phyloP scores from a whole-genome alignment of 2,113 vertebrate species.

The Dicrurus megarhynchus region DNA sequence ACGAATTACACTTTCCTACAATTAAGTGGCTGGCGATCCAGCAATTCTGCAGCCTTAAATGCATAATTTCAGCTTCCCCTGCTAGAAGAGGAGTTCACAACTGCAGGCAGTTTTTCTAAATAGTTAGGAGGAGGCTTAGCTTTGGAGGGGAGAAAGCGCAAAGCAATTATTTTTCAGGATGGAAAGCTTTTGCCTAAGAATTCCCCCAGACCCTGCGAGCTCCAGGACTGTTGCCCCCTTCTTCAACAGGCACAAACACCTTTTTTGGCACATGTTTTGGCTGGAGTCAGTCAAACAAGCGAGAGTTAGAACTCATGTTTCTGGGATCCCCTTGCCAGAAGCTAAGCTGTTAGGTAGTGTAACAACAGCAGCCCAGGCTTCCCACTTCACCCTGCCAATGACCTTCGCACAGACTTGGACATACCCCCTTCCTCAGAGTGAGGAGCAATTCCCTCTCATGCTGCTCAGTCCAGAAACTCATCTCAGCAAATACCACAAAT shows the following conservation, averaged over 20 bases:
- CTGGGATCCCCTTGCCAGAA: slow-evolving; percentile 38
- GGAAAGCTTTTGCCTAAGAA: slow-evolving; percentile 23
- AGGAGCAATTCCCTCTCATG: slow-evolving; percentile 45
- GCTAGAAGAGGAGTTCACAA: not conserved
- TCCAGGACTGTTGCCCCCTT: not conserved
- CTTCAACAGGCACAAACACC: not conserved
- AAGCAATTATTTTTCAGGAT: not conserved
- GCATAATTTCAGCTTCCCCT: not conserved
- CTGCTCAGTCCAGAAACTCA: slow-evolving; percentile 41
- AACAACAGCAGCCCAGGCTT: slow-evolving; percentile 46
- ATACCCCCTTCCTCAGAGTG: slow-evolving; percentile 26
- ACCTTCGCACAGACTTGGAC: slow-evolving; percentile 64
- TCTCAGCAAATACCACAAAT: slow-evolving; percentile 62
- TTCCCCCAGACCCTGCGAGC: not conserved
- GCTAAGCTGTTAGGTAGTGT: slow-evolving; percentile 33
- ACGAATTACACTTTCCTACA: not conserved
- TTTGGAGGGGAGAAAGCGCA: not conserved
- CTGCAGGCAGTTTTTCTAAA: not conserved
- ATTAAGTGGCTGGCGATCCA: not conserved
- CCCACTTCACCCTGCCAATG: slow-evolving; percentile 51
- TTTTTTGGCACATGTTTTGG: not conserved
- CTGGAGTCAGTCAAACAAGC: not conserved
- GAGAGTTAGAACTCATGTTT: not conserved
- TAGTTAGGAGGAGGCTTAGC: not conserved
- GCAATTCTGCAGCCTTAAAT: not conserved